Conservation (phyloP, 2,113 vertebrate species). For the Triplophysa siluroides region DNA sequence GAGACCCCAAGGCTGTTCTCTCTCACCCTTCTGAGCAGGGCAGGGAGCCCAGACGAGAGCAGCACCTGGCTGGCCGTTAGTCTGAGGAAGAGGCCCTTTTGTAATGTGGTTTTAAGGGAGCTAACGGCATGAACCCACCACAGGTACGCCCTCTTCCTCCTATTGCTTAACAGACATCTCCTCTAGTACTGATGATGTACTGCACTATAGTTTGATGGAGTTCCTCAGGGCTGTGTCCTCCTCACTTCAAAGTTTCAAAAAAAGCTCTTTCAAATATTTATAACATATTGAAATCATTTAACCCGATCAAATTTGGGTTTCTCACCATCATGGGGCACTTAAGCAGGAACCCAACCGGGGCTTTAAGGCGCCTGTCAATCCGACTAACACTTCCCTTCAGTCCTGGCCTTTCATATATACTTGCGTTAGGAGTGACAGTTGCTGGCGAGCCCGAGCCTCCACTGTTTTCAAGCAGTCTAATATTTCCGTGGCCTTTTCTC, state of each 20-base stretch:
- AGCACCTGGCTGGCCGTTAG: constrained; percentile 56
- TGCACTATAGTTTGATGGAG: constrained; percentile 12
- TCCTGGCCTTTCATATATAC: constrained; percentile 51
- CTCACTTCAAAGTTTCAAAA: neutral
- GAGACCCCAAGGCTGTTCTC: constrained; percentile 6
- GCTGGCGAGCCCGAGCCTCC: constrained; percentile 35
- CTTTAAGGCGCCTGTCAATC: constrained; percentile 26
- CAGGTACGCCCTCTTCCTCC: constrained; percentile 67
- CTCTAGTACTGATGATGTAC: constrained; percentile 23
- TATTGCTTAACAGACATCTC: constrained; percentile 63
- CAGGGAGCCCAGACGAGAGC: constrained; percentile 23
- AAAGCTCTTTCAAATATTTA: neutral
- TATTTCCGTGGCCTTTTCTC: constrained; percentile 59
- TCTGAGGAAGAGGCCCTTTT: constrained; percentile 50
- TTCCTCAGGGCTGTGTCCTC: constrained; percentile 4
- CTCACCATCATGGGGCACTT: neutral
- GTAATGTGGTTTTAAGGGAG: constrained; percentile 54
- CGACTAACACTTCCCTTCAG: constrained; percentile 34
- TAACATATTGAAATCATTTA: no score
- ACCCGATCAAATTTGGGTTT: neutral
- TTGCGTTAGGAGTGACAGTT: constrained; percentile 54
- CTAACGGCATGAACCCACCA: constrained; percentile 52
- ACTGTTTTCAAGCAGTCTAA: constrained; percentile 55
- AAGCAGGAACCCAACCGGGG: neutral
- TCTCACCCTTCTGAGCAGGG: constrained; percentile 21